Evolutionary conservation across 2,888 invertebrate genomes (phyloP), one percentile per base, ranked within the genome.

Genomic region (Malthinus flaveolus): DNA sequence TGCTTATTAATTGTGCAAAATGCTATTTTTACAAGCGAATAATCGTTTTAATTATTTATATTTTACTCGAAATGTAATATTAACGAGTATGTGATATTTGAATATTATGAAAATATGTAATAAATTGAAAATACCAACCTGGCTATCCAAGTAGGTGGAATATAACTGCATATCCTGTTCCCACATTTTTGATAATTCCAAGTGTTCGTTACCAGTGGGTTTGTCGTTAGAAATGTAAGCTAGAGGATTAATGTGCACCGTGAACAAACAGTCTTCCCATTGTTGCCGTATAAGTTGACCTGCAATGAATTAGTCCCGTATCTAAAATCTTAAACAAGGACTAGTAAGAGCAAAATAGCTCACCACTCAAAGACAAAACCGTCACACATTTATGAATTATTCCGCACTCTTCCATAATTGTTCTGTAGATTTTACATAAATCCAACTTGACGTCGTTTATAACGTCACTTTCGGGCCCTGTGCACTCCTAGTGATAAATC

Each of bases 221-320:
- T 75, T 70, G 60, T 69, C 68, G 12, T 66, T 67, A 31, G 66
- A 62, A 4, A 75, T 47, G n/a, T 65, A 56, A 44, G 81, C 69
- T 9, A 84, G 70, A 1, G 86, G 85, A 74, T 86, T 86, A 13
- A 85, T 70, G 68, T 85, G 83, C 32, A 87, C 67, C 8, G 85
- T 74, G 66, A 84, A 86, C 60, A 77, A 77, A 55, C 80, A 81
- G 56, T 82, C 80, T 7, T 83, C 80, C 85, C 86, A 87, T 72
- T 87, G 84, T 61, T 87, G 85, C 63, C 81, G 82, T 11, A 87
- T 75, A 31, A 85, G 81, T 69, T 82, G 81, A 47, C 86, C 86
- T 72, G 32, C 49, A 66, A 62, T 11, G 37, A 15, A 44, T 33
- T 3, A 33, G 23, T n/a, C 10, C 3, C 9, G 10, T 37, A 31